A percentile compares a stretch with the other conserved stretches of the same genome.
phyloP scores from a whole-genome alignment of 2,797 vertebrate genomes.

The Sphaeramia orbicularis region DNA sequence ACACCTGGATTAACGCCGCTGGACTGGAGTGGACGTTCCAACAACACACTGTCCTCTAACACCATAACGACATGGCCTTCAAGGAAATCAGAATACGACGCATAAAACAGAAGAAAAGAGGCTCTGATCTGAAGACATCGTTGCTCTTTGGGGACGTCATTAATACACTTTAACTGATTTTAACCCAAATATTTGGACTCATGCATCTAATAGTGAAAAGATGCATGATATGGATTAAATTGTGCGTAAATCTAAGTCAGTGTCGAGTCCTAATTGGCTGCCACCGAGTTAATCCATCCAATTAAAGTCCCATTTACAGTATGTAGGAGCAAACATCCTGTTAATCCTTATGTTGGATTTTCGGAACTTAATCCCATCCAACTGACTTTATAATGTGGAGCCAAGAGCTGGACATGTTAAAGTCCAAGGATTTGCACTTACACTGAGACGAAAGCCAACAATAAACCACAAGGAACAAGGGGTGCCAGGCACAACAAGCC shows the following conservation, averaged over 20 bases:
- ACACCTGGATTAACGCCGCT: constrained; percentile 51
- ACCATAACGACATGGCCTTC: constrained; percentile 29
- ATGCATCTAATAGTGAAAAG: background rate
- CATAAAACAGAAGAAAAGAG: constrained; percentile 25
- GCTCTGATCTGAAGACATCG: constrained; percentile 10
- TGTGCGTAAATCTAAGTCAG: background rate
- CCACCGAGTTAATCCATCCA: background rate
- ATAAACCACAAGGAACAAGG: too few species aligned
- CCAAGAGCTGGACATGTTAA: background rate
- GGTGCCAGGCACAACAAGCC: too few species aligned
- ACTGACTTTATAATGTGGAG: background rate
- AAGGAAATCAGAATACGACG: constrained; percentile 22
- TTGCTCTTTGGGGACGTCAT: background rate
- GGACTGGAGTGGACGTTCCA: constrained; percentile 35
- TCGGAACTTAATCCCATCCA: background rate
- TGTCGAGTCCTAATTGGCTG: background rate
- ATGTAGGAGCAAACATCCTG: too few species aligned
- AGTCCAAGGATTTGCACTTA: background rate
- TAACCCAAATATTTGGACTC: background rate
- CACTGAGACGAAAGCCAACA: too few species aligned
- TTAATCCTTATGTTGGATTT: background rate
- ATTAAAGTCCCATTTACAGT: background rate
- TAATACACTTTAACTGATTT: constrained; percentile 1
- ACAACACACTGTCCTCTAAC: constrained; percentile 14
- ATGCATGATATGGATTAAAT: background rate